Conservation (phyloP, 2,113 vertebrate genomes). For the Labrus mixtus region DNA sequence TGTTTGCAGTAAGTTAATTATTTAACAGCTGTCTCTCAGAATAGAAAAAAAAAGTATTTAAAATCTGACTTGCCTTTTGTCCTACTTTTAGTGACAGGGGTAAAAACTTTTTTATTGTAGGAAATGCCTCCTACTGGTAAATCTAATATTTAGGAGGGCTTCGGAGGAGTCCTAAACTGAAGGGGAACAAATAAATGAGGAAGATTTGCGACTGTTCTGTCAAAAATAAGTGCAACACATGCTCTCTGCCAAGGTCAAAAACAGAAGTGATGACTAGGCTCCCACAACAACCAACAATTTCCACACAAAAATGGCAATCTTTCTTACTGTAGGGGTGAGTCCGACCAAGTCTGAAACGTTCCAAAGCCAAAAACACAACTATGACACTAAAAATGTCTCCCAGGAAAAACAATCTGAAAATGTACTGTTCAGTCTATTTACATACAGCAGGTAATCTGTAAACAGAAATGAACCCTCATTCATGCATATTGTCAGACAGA, state of each 20-base stretch:
- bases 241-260: not conserved
- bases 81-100: not conserved
- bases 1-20: too few relatives aligned
- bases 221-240: not conserved
- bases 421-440: too few relatives aligned
- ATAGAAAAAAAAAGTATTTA: too few relatives aligned
- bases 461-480: not conserved
- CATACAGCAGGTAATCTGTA: too few relatives aligned
- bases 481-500: conserved; percentile 6
- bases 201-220: too few relatives aligned
- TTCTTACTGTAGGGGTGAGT: not conserved
- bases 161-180: not conserved
- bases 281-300: conserved; percentile 4
- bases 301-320: not conserved
- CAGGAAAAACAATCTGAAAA: too few relatives aligned
- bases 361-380: too few relatives aligned
- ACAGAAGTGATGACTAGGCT: not conserved
- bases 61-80: not conserved
- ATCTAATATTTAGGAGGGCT: not conserved
- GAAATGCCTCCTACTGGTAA: not conserved
- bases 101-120: too few relatives aligned
- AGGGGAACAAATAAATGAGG: too few relatives aligned
- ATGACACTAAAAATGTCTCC: too few relatives aligned
- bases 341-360: not conserved
- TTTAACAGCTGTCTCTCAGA: too few relatives aligned